A percentile compares a stretch with the other conserved stretches of the same genome.
Conservation (phyloP, 2,888 invertebrate genomes). For the Ormyrus pomaceus region DNA sequence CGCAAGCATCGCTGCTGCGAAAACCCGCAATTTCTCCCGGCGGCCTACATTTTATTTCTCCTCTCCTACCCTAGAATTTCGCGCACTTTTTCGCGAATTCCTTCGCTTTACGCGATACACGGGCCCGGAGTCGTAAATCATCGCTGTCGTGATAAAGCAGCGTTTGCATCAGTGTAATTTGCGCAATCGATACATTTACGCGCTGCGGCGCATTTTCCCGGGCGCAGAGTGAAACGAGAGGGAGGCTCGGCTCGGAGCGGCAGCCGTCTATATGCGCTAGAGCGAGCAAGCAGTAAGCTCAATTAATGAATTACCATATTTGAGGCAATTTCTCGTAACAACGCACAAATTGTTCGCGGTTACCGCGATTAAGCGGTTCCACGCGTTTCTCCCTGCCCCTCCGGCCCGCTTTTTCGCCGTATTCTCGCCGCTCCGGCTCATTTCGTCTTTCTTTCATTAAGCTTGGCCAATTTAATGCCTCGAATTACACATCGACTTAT, state of each 20-base stretch:
- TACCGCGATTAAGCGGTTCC: constrained; percentile 14
- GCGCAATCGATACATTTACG: constrained; percentile 30
- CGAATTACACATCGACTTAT: too few species aligned
- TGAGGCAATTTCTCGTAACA: constrained; percentile 44
- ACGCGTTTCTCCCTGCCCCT: background rate
- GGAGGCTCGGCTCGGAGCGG: too few species aligned
- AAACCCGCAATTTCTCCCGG: too few species aligned
- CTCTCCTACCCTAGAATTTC: too few species aligned
- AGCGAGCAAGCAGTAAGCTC: constrained; percentile 33
- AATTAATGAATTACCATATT: constrained; percentile 56
- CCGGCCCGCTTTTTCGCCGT: too few species aligned
- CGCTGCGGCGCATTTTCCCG: background rate
- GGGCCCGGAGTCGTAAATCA: constrained; percentile 7
- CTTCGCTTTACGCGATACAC: background rate
- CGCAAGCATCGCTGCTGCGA: too few species aligned
- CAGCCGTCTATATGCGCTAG: background rate
- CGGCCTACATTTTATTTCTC: too few species aligned
- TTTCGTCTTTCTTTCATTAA: too few species aligned
- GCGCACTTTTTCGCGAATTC: background rate
- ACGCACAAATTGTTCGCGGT: constrained; percentile 40
- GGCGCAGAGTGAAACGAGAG: too few species aligned
- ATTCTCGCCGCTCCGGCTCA: too few species aligned
- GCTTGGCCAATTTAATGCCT: too few species aligned
- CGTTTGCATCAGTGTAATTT: constrained; percentile 13
- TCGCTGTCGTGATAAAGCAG: constrained; percentile 25